These are phyloP conservation scores for Pluvianellus socialis DNA, from an alignment of 2,113 vertebrate species.

Conservation along the genomic window DNA sequence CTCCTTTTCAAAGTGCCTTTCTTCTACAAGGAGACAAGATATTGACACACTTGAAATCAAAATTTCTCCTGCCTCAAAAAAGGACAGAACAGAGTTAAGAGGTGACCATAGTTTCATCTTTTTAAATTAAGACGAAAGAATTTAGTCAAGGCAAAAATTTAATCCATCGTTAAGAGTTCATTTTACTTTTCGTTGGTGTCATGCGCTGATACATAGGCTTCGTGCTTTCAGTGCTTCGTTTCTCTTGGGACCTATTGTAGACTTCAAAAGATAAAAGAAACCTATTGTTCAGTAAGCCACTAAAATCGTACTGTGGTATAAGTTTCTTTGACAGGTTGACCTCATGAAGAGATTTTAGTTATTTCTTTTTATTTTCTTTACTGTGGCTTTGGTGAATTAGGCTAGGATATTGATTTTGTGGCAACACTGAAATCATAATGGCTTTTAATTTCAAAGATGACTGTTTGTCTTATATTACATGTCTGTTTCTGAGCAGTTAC, in stretches of 20 bases:
- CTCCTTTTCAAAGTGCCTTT: neutral
- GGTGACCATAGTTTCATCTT: conserved; percentile 2
- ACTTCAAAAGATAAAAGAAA: conserved; percentile 52
- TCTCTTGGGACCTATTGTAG: neutral
- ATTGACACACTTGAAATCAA: conserved; percentile 12
- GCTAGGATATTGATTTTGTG: conserved; percentile 28
- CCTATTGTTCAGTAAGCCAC: neutral
- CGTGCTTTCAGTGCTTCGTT: neutral
- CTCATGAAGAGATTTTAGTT: conserved; percentile 1
- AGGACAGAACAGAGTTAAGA: neutral
- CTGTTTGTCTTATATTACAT: conserved; percentile 6
- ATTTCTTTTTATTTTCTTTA: conserved; percentile 32
- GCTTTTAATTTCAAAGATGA: conserved; percentile 46
- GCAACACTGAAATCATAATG: conserved; percentile 14
- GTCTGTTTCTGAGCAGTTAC: conserved; percentile 25
- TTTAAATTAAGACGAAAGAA: conserved; percentile 13
- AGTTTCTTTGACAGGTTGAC: conserved; percentile 27
- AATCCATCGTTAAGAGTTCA: conserved; percentile 34
- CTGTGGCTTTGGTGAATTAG: neutral
- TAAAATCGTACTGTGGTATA: neutral
- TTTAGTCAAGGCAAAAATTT: neutral
- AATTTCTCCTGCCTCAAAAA: conserved; percentile 10
- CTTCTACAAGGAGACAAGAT: neutral
- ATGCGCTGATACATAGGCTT: neutral
- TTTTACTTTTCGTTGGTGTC: conserved; percentile 36